Evolutionary conservation across 2,888 invertebrate species (phyloP).

Genomic region (Sericinus montela): DNA sequence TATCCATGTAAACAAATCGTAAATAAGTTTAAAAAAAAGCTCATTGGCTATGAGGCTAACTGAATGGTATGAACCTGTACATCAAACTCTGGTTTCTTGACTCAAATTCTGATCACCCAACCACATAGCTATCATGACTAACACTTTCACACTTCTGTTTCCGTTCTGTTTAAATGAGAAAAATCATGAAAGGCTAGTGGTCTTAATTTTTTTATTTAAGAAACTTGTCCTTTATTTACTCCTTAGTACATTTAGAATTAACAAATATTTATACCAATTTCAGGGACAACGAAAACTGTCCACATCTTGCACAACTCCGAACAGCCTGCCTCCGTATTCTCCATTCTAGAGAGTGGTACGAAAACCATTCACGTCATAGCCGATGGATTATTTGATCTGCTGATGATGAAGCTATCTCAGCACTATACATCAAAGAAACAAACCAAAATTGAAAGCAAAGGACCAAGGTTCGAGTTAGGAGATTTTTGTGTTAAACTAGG

Average conservation of each 20-base stretch:
- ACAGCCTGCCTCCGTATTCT: slow-evolving; percentile 96
- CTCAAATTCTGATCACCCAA: too few relatives aligned
- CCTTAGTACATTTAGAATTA: background rate
- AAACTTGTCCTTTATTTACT: too few relatives aligned
- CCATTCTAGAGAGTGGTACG: slow-evolving; percentile 91
- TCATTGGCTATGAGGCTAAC: too few relatives aligned
- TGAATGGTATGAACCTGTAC: too few relatives aligned
- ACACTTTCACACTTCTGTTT: too few relatives aligned
- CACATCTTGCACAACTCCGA: slow-evolving; percentile 98
- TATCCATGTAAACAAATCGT: too few relatives aligned
- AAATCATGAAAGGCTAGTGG: too few relatives aligned
- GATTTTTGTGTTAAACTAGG: slow-evolving; percentile 97
- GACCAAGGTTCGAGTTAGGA: slow-evolving; percentile 90
- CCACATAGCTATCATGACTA: too few relatives aligned
- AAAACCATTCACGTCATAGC: slow-evolving; percentile 93
- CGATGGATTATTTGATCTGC: slow-evolving; percentile 92
- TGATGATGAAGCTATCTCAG: slow-evolving; percentile 93
- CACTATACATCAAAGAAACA: slow-evolving; percentile 95
- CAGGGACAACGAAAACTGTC: slow-evolving; percentile 88
- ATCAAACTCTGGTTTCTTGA: too few relatives aligned
- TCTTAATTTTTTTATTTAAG: too few relatives aligned
- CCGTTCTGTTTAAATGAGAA: too few relatives aligned
- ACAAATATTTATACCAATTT: slow-evolving; percentile 1
- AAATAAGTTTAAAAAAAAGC: too few relatives aligned
- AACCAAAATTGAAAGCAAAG: slow-evolving; percentile 93